A percentile compares a stretch with the other conserved stretches of the same genome.
Conservation (phyloP, 64 coral and sea anemone genomes). For the Porites lutea region DNA sequence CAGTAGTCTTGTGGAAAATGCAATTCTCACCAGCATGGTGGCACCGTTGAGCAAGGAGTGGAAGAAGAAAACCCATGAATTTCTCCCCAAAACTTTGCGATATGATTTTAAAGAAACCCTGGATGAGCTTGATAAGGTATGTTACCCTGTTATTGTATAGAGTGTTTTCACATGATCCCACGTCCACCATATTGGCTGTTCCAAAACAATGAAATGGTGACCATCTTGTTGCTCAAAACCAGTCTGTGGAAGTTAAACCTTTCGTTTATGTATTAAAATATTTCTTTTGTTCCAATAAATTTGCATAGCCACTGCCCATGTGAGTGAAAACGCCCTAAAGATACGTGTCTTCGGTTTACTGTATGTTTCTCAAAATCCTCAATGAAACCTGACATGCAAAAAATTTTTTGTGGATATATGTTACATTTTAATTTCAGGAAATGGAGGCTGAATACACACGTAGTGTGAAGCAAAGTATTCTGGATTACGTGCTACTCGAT, state of each 20-base stretch:
- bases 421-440: conserved; percentile 59
- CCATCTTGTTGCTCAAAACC: too few species aligned
- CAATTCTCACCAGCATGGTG: conserved; percentile 81
- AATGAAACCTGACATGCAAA: too few species aligned
- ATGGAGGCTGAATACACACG: conserved; percentile 83
- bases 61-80: conserved; percentile 82
- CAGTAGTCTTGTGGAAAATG: conserved; percentile 72
- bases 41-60: conserved; percentile 87
- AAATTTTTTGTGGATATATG: too few species aligned
- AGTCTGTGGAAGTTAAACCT: too few species aligned
- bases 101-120: conserved; percentile 67
- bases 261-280: too few species aligned
- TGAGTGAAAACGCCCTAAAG: too few species aligned
- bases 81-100: conserved; percentile 69
- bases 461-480: conserved; percentile 90
- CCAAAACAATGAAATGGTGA: too few species aligned
- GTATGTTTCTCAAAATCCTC: too few species aligned
- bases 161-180: neutral
- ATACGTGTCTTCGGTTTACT: too few species aligned
- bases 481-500: conserved; percentile 96
- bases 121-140: conserved; percentile 77
- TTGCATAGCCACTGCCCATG: too few species aligned
- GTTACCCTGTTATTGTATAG: neutral
- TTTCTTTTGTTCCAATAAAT: too few species aligned
- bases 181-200: too few species aligned